Conservation (phyloP, 2,888 invertebrate species). For the Nomada fucata region DNA sequence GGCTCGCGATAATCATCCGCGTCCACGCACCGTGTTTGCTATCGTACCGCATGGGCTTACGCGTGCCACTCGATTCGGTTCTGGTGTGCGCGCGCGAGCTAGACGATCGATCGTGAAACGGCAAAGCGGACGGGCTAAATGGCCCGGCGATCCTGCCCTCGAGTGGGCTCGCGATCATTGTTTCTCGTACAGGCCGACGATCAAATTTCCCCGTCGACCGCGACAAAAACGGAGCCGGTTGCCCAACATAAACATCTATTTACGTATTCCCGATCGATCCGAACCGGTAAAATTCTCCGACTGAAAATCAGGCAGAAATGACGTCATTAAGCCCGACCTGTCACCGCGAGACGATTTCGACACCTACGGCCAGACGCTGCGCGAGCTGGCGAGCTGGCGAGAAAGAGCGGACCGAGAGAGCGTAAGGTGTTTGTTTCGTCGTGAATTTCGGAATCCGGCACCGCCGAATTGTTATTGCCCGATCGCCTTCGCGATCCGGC, state of each 20-base stretch:
- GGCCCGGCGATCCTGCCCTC: background rate
- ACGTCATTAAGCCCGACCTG: constrained; percentile 65
- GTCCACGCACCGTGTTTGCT: background rate
- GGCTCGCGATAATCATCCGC: background rate
- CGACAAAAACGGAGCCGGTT: background rate
- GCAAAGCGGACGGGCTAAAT: background rate
- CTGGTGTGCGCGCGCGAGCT: background rate
- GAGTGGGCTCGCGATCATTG: background rate
- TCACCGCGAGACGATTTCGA: constrained; percentile 57
- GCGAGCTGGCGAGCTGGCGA: constrained; percentile 35
- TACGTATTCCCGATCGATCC: constrained; percentile 33
- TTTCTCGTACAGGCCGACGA: background rate
- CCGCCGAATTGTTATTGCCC: constrained; percentile 1
- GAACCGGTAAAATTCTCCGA: constrained; percentile 44
- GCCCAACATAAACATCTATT: constrained; percentile 29
- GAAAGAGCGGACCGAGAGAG: constrained; percentile 12
- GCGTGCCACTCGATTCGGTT: background rate
- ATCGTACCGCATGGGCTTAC: background rate
- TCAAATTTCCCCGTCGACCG: background rate
- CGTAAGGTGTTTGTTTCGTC: constrained; percentile 36
- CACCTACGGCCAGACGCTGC: constrained; percentile 33
- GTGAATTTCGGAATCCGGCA: constrained; percentile 1
- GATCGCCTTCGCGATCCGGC: constrained; percentile 7
- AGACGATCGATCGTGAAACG: background rate
- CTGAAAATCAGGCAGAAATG: constrained; percentile 35